Base-by-base conservation (phyloP, 2,113 vertebrate species). In the Cynopterus brachyotis region DNA sequence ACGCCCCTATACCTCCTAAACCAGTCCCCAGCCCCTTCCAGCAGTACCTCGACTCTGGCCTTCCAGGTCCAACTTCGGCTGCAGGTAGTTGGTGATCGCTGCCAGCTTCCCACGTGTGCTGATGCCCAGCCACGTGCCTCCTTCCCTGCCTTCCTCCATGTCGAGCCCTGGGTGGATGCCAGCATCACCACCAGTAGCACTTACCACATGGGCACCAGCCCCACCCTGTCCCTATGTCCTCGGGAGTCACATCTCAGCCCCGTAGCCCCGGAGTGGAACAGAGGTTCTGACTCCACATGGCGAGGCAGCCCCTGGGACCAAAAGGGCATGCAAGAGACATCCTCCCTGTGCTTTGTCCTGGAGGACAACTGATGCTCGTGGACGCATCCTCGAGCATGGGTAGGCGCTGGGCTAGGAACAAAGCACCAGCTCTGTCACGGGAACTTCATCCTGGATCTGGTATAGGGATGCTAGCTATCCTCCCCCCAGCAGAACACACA, bases 61-160 rank as follows among this genome's bases (percentile, higher is more conserved):
- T 2, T 99, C 98, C 30, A 97, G 98, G 94, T 99, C 99, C 57
- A 91, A 97, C 67, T 62, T 97, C 0, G 99, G 98, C 80, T 99
- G 99, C 98, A 99, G 97, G 91, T 99, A 99, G 98, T 99, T 99
- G 89, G 99, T 99, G 96, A 99, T 98, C 0, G 99, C 99, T 1
- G 99, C 99, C 97, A 99, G 98, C 97, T 99, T 99, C 62, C 99
- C 99, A 70, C 98, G 98, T 35, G 99, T 99, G 98, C 92, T 99
- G 98, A 99, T 99, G 64, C 99, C 99, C 94, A 99, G 98, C 99
- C 99, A 99, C 0, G 99, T 99, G 4, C 99, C 99, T 42, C 99
- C 99, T 98, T 99, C 99, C 97, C 99, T 99, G 30, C 99, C 99
- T 96, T 98, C 98, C 89, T 99, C 99, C 99, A 99, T 98, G 98